These are phyloP conservation scores for Oligia strigilis DNA, from an alignment of 2,888 invertebrate genomes.

Conservation along the genomic window DNA sequence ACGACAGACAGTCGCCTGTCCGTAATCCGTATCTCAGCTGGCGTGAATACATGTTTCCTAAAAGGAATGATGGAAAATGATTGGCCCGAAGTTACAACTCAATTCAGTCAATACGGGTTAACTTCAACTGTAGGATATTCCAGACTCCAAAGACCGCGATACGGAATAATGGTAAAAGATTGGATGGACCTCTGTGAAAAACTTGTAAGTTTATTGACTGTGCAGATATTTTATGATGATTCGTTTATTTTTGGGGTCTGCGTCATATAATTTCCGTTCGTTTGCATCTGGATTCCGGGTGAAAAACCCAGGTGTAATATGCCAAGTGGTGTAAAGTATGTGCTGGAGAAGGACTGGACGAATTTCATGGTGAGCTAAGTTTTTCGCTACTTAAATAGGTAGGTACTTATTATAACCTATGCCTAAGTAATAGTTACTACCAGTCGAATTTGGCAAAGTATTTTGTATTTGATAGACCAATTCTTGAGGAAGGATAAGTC, in stretches of 20 bases:
- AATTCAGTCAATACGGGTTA: background rate
- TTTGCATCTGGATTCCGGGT: conserved; percentile 2
- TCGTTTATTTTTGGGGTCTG: background rate
- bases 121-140: background rate
- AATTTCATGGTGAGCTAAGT: background rate
- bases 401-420: background rate
- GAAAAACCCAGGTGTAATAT: background rate
- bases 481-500: too few species aligned
- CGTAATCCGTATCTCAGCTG: conserved; percentile 11
- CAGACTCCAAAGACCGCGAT: background rate
- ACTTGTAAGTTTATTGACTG: background rate
- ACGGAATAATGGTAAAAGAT: background rate
- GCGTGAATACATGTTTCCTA: background rate
- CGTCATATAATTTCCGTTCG: background rate
- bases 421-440: too few species aligned
- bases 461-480: too few species aligned
- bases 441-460: too few species aligned
- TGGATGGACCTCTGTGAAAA: background rate
- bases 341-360: too few species aligned
- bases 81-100: background rate
- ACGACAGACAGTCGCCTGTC: background rate
- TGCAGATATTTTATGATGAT: background rate
- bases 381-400: background rate
- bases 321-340: background rate
- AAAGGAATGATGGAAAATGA: conserved; percentile 9